Conservation (phyloP, 2,888 invertebrate species). For the Pseudoips prasinana region DNA sequence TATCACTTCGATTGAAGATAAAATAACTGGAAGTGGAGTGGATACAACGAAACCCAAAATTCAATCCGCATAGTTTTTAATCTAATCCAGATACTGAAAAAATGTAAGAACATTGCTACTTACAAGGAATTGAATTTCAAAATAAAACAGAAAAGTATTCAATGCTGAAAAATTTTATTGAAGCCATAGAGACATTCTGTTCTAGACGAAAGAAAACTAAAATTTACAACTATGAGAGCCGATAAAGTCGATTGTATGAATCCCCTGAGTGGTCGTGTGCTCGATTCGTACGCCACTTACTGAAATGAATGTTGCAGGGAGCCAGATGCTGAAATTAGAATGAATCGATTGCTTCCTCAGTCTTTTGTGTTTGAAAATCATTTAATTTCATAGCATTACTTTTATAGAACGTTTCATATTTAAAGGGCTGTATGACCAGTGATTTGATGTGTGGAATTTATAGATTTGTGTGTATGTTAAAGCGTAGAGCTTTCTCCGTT, state of each 20-base stretch:
- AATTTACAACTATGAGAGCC: constrained; percentile 47
- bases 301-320: constrained; percentile 46
- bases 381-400: constrained; percentile 17
- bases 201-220: constrained; percentile 39
- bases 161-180: constrained; percentile 15
- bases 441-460: too few relatives aligned
- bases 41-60: too few relatives aligned
- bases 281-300: constrained; percentile 44
- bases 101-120: neutral
- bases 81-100: constrained; percentile 1
- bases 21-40: too few relatives aligned
- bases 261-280: constrained; percentile 37
- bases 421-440: too few relatives aligned
- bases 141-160: too few relatives aligned
- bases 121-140: too few relatives aligned
- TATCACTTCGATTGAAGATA: too few relatives aligned
- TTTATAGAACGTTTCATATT: constrained; percentile 5
- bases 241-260: constrained; percentile 51
- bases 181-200: constrained; percentile 19
- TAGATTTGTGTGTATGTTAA: too few relatives aligned
- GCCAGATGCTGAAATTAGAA: constrained; percentile 40
- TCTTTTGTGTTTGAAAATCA: constrained; percentile 22
- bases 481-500: too few relatives aligned
- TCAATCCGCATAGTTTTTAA: too few relatives aligned
- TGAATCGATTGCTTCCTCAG: constrained; percentile 23